phyloP scores from a whole-genome alignment of 2,797 vertebrate species.

The Sitta carolinensis region DNA sequence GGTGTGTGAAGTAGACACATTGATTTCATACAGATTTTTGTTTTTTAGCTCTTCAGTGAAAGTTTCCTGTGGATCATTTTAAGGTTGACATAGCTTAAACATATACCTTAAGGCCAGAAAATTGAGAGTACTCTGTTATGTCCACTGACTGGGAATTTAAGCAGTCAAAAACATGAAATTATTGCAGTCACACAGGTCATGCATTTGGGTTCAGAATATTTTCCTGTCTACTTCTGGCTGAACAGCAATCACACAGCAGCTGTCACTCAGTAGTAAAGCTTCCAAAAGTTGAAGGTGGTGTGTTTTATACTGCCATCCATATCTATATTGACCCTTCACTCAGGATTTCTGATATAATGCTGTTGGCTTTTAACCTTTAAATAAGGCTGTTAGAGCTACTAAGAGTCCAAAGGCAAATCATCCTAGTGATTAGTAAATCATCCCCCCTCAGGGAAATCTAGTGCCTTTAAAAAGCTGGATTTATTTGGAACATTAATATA shows the following conservation, averaged over 20 bases:
- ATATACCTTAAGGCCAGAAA: not conserved
- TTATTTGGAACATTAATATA: not conserved
- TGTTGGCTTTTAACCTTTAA: not conserved
- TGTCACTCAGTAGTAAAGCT: not conserved
- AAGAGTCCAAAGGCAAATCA: not conserved
- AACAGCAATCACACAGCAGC: not conserved
- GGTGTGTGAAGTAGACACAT: not conserved
- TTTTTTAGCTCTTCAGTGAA: not conserved
- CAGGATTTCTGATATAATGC: not conserved
- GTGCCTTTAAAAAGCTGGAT: not conserved
- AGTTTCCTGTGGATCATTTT: not conserved
- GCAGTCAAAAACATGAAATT: not conserved
- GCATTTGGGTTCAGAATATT: not conserved
- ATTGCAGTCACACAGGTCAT: not conserved
- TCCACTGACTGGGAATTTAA: not conserved
- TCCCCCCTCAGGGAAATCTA: not conserved
- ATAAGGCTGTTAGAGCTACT: not conserved
- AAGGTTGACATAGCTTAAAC: not conserved
- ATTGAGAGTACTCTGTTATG: not conserved
- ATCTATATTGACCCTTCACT: not conserved
- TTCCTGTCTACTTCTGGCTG: not conserved
- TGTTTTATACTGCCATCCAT: not conserved
- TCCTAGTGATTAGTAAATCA: not conserved
- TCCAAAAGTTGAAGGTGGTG: not conserved
- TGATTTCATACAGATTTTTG: not conserved